phyloP scores from a whole-genome alignment of 2,797 vertebrate species.

The Tinamus major region DNA sequence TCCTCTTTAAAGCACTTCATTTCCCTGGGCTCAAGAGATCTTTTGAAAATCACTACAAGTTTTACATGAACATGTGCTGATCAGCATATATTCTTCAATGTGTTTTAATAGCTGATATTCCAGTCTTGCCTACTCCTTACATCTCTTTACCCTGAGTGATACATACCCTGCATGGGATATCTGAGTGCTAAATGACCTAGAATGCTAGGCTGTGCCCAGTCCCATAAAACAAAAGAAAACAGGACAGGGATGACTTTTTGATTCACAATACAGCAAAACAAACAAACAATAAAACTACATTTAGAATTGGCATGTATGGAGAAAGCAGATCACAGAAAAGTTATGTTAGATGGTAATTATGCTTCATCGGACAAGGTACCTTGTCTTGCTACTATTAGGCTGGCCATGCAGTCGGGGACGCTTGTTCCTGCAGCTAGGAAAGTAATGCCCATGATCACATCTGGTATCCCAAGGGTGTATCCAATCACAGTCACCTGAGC shows the following conservation, averaged over 20 bases:
- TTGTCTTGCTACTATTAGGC: conserved; percentile 97
- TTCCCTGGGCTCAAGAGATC: not conserved
- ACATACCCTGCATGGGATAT: not conserved
- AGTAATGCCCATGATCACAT: conserved; percentile 99
- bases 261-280: not conserved
- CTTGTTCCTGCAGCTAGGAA: conserved; percentile 98
- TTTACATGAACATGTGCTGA: not conserved
- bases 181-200: not conserved
- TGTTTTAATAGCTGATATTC: not conserved
- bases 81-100: not conserved
- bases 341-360: not conserved
- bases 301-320: not conserved
- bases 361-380: conserved; percentile 78
- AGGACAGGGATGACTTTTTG: not conserved
- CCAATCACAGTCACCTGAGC: conserved; percentile 94
- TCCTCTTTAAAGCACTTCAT: not conserved
- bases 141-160: not conserved
- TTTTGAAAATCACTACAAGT: conserved; percentile 4
- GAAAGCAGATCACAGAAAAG: not conserved
- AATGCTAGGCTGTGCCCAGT: not conserved
- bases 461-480: conserved; percentile 96
- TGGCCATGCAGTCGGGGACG: conserved; percentile 98
- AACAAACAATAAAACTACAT: not conserved
- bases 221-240: not conserved
- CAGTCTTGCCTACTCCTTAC: not conserved